Percentiles rank a stretch among this genome's conserved stretches.
phyloP scores from a whole-genome alignment of 1,140 invertebrate species.

The Drosophila elegans region DNA sequence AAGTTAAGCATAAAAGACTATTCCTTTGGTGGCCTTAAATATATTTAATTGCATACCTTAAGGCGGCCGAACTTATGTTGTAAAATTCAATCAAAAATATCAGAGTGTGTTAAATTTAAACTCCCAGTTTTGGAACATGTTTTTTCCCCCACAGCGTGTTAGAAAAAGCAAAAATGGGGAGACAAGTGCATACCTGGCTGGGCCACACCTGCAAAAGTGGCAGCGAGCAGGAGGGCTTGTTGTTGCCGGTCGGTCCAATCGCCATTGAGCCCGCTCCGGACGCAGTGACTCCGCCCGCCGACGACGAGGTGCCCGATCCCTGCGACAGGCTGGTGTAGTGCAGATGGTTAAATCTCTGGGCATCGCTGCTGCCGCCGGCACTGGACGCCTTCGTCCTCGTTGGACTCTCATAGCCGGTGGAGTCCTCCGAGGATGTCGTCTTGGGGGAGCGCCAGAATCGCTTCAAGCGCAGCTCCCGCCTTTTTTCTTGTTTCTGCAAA shows the following conservation, averaged over 20 bases:
- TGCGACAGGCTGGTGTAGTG: conserved; percentile 81
- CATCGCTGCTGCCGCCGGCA: conserved; percentile 61
- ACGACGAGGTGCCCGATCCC: conserved; percentile 68
- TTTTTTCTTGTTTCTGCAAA: conserved; percentile 85
- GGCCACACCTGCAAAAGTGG: conserved; percentile 89
- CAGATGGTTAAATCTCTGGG: conserved; percentile 81
- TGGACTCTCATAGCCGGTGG: conserved; percentile 83
- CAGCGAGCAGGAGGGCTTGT: conserved; percentile 86
- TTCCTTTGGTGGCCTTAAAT: not conserved
- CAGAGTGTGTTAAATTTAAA: not conserved
- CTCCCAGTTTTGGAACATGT: conserved; percentile 6
- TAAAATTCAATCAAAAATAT: not conserved
- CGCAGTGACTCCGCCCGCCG: conserved; percentile 31
- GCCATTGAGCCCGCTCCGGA: conserved; percentile 33
- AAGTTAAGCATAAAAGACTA: no score
- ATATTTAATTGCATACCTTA: not conserved
- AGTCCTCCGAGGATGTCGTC: conserved; percentile 84
- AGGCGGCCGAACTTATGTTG: not conserved
- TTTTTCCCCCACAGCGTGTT: conserved; percentile 5
- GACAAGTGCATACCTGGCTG: conserved; percentile 83
- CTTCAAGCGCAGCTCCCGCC: conserved; percentile 85
- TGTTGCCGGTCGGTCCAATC: conserved; percentile 46
- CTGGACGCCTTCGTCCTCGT: conserved; percentile 72
- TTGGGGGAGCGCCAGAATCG: conserved; percentile 85
- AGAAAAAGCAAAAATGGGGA: not conserved